Percentiles rank a stretch among this genome's conserved stretches.
Evolutionary conservation across 2,888 invertebrate genomes (phyloP).

Genomic region (Athalia rosae): DNA sequence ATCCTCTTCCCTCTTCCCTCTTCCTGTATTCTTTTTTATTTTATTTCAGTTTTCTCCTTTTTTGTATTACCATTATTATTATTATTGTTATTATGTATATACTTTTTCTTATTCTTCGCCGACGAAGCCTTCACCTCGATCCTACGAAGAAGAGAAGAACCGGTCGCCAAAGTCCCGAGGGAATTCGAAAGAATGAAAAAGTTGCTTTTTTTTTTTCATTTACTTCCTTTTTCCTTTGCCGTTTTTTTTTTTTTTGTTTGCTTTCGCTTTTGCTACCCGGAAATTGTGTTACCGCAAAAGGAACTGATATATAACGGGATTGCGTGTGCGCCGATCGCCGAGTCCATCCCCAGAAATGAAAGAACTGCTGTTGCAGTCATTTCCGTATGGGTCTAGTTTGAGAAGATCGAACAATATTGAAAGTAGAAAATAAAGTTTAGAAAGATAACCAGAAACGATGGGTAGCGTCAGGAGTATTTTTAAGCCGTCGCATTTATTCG

Average conservation of each 20-base stretch:
- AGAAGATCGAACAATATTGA: not conserved
- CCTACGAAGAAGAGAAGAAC: not conserved
- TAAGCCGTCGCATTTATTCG: no score
- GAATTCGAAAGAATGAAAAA: constrained; percentile 25
- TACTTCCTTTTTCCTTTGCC: no score
- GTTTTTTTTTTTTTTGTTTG: no score
- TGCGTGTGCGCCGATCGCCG: constrained; percentile 17
- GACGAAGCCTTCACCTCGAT: not conserved
- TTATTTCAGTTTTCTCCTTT: no score
- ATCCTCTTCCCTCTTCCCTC: not conserved
- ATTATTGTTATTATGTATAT: no score
- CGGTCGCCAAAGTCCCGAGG: constrained; percentile 21
- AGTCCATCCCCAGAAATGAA: constrained; percentile 5
- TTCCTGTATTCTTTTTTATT: not conserved
- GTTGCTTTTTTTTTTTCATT: not conserved
- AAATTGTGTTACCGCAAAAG: constrained; percentile 27
- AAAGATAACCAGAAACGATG: no score
- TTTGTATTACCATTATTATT: no score
- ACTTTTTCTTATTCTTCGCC: no score
- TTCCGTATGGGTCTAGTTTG: no score
- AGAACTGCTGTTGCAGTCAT: not conserved
- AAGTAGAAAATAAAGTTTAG: not conserved
- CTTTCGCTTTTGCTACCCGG: not conserved
- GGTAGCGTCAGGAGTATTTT: no score
- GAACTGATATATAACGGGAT: constrained; percentile 33